Evolutionary conservation across 2,797 vertebrate species (phyloP).

Genomic region (Artibeus lituratus): DNA sequence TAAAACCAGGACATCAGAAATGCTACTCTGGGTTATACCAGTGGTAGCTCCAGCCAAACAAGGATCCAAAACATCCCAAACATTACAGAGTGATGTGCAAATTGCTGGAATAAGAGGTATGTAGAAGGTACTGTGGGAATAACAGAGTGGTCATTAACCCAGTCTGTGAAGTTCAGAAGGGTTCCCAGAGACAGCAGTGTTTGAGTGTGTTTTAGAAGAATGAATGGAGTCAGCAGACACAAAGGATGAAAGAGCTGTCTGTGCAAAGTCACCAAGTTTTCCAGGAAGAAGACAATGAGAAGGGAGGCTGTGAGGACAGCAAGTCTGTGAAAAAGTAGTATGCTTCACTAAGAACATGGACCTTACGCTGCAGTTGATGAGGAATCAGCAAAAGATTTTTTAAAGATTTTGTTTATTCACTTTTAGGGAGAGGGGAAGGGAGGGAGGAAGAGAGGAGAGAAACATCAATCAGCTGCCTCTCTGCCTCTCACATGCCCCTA

Average conservation of each 20-base stretch:
- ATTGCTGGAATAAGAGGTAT: background rate
- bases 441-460: no score
- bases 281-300: background rate
- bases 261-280: background rate
- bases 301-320: background rate
- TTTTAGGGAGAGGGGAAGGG: no score
- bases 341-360: background rate
- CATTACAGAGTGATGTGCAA: background rate
- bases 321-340: background rate
- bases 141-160: background rate
- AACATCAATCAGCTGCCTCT: no score
- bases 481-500: no score
- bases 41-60: background rate
- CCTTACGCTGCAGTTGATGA: background rate
- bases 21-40: background rate
- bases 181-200: background rate
- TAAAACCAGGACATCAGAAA: slow-evolving; percentile 23
- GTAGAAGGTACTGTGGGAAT: background rate
- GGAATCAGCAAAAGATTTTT: background rate
- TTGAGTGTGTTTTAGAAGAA: background rate
- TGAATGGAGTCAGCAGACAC: background rate
- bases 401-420: no score
- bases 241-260: background rate
- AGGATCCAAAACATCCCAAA: background rate
- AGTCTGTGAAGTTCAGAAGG: background rate